Evolutionary conservation across 2,113 vertebrate genomes (phyloP).

Genomic region (Ascaphus truei): DNA sequence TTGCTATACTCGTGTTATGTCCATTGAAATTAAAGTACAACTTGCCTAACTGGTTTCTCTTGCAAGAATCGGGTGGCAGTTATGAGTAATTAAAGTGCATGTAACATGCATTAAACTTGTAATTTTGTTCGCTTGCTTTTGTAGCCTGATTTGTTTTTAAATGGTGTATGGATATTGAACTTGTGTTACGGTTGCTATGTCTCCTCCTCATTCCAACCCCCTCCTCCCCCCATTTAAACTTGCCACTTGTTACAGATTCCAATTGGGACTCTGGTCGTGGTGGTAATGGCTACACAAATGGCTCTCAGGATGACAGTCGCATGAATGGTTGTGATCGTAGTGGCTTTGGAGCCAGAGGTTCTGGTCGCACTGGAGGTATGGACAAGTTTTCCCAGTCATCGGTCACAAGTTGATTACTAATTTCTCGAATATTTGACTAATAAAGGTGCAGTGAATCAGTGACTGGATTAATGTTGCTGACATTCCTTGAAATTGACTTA

Average conservation of each 20-base stretch:
- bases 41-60: no score
- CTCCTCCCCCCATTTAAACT: background rate
- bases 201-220: no score
- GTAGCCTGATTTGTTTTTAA: constrained; percentile 33
- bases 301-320: constrained; percentile 66
- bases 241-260: constrained; percentile 52
- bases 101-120: constrained; percentile 3
- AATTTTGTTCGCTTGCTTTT: constrained; percentile 25
- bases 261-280: constrained; percentile 60
- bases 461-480: no score
- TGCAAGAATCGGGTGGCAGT: background rate
- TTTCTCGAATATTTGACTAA: no score
- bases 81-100: constrained; percentile 21
- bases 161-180: background rate
- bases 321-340: constrained; percentile 63
- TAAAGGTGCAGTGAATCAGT: no score
- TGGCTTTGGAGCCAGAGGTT: constrained; percentile 58
- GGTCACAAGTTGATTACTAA: no score
- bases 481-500: no score
- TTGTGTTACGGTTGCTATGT: background rate
- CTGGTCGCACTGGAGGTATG: constrained; percentile 68
- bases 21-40: no score
- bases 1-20: no score
- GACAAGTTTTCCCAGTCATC: no score
- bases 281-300: constrained; percentile 75